phyloP scores from a whole-genome alignment of 2,797 vertebrate genomes.

The Calcarius lapponicus region DNA sequence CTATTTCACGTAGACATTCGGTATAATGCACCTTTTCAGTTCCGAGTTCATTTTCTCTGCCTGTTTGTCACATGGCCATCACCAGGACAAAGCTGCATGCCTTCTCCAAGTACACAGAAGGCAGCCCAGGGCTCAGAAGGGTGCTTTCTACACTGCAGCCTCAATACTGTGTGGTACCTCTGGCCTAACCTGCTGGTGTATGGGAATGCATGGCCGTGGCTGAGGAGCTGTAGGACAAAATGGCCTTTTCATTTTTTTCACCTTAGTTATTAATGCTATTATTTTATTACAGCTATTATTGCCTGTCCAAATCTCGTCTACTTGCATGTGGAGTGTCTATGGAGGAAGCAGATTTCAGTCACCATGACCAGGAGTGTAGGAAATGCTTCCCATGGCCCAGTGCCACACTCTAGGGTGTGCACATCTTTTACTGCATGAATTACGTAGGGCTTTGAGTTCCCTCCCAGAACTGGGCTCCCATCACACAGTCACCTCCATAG shows the following conservation, averaged over 20 bases:
- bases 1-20: fast-evolving
- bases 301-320: background rate
- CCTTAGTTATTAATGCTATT: background rate
- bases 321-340: background rate
- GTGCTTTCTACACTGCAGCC: background rate
- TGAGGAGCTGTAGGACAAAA: background rate
- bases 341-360: constrained; percentile 20
- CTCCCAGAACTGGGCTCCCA: background rate
- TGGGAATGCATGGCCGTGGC: background rate
- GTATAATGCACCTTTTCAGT: background rate
- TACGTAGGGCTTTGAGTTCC: background rate
- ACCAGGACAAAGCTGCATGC: background rate
- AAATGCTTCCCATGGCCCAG: constrained; percentile 38
- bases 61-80: background rate
- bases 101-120: background rate
- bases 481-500: background rate
- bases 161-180: background rate
- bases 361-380: background rate
- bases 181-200: background rate
- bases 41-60: background rate
- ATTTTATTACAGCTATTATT: background rate
- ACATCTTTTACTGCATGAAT: background rate
- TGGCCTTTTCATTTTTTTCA: background rate
- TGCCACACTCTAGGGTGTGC: background rate
- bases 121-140: background rate